Percentiles rank a stretch among this genome's conserved stretches.
Evolutionary conservation across 2,888 invertebrate genomes (phyloP).

Genomic region (Nomada fucata): DNA sequence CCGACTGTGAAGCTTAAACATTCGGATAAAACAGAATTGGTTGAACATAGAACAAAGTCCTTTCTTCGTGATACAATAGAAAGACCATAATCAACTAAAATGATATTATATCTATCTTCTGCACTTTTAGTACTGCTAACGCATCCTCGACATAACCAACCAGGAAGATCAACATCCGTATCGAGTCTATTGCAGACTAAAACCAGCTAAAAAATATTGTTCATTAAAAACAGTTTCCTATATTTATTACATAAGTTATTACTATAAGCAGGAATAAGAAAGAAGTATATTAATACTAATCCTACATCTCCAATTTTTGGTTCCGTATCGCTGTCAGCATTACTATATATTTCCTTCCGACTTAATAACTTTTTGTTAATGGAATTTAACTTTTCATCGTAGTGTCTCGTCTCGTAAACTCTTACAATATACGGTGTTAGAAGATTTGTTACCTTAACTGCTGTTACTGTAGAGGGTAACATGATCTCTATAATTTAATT

Average conservation of each 20-base stretch:
- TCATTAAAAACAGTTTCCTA: neutral
- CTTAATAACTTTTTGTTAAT: slow-evolving; percentile 59
- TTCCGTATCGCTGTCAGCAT: slow-evolving; percentile 2
- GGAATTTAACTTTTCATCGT: slow-evolving; percentile 40
- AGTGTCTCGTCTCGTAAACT: slow-evolving; percentile 63
- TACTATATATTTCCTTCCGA: neutral
- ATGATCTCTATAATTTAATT: slow-evolving; percentile 29
- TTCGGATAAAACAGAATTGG: slow-evolving; percentile 45
- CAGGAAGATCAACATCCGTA: slow-evolving; percentile 57
- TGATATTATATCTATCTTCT: slow-evolving; percentile 53
- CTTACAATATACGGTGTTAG: slow-evolving; percentile 74
- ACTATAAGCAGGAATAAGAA: neutral
- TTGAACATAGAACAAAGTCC: slow-evolving; percentile 57
- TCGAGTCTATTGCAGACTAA: slow-evolving; percentile 53
- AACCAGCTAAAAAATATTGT: slow-evolving; percentile 55
- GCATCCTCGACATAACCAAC: slow-evolving; percentile 69
- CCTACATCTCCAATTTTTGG: slow-evolving; percentile 69
- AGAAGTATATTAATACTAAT: neutral
- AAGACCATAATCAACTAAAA: slow-evolving; percentile 71
- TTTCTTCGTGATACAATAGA: slow-evolving; percentile 54
- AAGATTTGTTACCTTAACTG: slow-evolving; percentile 73
- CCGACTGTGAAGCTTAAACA: slow-evolving; percentile 67
- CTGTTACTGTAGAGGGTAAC: slow-evolving; percentile 40
- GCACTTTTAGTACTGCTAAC: slow-evolving; percentile 44
- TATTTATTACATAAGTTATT: neutral